A percentile compares a stretch with the other conserved stretches of the same genome.
Conservation (phyloP, 2,888 invertebrate species). For the Netelia virgata region DNA sequence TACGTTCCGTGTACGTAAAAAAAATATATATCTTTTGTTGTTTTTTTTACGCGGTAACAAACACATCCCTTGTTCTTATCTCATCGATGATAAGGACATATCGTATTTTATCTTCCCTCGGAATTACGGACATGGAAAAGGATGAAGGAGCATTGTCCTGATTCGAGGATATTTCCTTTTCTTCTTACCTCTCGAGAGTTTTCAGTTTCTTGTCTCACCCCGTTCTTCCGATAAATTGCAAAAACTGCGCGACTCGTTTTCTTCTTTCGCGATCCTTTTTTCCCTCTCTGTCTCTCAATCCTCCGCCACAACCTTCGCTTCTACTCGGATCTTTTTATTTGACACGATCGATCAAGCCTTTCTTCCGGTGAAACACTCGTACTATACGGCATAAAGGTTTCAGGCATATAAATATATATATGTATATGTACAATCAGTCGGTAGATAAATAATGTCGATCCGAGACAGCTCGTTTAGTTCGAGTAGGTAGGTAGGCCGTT, state of each 20-base stretch:
- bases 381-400: background rate
- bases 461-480: background rate
- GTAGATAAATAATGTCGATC: background rate
- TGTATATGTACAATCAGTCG: background rate
- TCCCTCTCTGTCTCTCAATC: background rate
- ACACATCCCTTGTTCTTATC: background rate
- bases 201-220: background rate
- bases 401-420: background rate
- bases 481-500: background rate
- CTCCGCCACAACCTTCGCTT: background rate
- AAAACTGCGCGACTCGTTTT: constrained; percentile 27
- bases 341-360: constrained; percentile 40
- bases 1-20: background rate
- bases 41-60: too few relatives aligned
- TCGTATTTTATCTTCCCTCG: background rate
- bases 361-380: constrained; percentile 13
- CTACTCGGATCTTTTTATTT: background rate
- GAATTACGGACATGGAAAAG: constrained; percentile 11
- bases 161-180: background rate
- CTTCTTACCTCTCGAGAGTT: background rate
- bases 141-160: background rate
- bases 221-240: constrained; percentile 44
- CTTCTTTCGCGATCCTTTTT: constrained; percentile 7
- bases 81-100: background rate
- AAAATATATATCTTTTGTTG: background rate